These are phyloP conservation scores for Osedax fenrisi DNA, from an alignment of 2,888 invertebrate genomes.

Conservation along the genomic window DNA sequence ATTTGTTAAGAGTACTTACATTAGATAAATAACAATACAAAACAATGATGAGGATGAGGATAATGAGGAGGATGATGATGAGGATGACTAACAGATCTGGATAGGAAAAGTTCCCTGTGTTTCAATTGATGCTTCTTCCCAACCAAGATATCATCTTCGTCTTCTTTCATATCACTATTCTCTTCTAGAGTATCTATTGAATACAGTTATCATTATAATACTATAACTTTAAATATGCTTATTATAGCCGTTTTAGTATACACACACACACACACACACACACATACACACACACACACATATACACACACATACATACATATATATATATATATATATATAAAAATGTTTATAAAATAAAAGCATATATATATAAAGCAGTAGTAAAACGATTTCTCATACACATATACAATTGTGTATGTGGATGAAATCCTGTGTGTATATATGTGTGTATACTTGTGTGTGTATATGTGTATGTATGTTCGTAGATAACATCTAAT, in stretches of 20 bases:
- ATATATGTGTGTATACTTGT: too few relatives aligned
- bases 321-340: not conserved
- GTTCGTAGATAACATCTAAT: too few relatives aligned
- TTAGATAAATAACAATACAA: too few relatives aligned
- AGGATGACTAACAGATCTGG: conserved; percentile 47
- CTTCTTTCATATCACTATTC: conserved; percentile 51
- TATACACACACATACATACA: not conserved
- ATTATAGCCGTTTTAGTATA: not conserved
- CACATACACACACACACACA: not conserved
- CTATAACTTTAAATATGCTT: not conserved
- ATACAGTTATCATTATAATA: conserved; percentile 9
- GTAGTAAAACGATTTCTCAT: too few relatives aligned
- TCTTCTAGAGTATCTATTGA: conserved; percentile 61
- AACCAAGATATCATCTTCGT: conserved; percentile 46
- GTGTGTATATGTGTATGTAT: too few relatives aligned
- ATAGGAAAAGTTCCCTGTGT: conserved; percentile 92
- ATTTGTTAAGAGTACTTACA: too few relatives aligned
- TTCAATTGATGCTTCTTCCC: conserved; percentile 79
- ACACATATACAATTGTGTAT: too few relatives aligned
- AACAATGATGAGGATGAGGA: too few relatives aligned
- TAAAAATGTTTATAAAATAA: not conserved
- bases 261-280: not conserved
- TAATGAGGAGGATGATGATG: too few relatives aligned
- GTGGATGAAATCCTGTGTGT: too few relatives aligned
- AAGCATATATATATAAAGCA: too few relatives aligned